phyloP scores from a whole-genome alignment of 1,140 invertebrate species.

The Caerostris extrusa region DNA sequence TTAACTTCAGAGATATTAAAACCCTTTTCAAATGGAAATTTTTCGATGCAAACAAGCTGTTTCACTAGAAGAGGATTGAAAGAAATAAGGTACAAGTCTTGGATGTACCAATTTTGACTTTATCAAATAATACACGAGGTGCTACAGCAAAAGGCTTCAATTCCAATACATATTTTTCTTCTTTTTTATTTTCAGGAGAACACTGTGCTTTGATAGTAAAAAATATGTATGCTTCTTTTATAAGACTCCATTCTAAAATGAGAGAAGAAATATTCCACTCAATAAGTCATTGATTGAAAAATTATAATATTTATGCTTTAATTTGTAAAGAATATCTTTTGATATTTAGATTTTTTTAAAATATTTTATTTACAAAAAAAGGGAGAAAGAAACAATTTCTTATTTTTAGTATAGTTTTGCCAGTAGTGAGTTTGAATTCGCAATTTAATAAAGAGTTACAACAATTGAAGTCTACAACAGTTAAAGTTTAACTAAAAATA shows the following conservation, averaged over 20 bases:
- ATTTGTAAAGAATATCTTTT: too few species aligned
- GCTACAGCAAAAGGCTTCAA: constrained; percentile 63
- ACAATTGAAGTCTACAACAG: too few species aligned
- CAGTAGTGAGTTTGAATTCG: too few species aligned
- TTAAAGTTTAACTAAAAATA: too few species aligned
- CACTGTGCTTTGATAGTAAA: neutral
- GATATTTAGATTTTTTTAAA: too few species aligned
- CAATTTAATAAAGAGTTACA: too few species aligned
- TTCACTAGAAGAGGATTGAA: constrained; percentile 17
- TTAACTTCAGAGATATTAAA: constrained; percentile 32
- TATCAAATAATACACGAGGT: constrained; percentile 64
- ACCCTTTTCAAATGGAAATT: constrained; percentile 66
- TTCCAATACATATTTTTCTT: constrained; percentile 41
- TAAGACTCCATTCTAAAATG: constrained; percentile 27
- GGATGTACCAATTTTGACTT: constrained; percentile 61
- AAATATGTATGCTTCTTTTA: neutral
- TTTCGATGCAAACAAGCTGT: constrained; percentile 44
- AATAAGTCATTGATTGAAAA: too few species aligned
- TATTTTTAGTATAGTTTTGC: too few species aligned
- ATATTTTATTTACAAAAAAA: too few species aligned
- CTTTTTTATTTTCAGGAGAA: constrained; percentile 29
- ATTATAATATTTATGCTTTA: too few species aligned
- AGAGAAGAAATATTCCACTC: neutral
- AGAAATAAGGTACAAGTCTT: constrained; percentile 20
- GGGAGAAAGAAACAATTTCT: too few species aligned